Evolutionary conservation across 1,140 invertebrate genomes (phyloP), one percentile per base, ranked within the genome.

Genomic region (Scaptomyza hsui): DNA sequence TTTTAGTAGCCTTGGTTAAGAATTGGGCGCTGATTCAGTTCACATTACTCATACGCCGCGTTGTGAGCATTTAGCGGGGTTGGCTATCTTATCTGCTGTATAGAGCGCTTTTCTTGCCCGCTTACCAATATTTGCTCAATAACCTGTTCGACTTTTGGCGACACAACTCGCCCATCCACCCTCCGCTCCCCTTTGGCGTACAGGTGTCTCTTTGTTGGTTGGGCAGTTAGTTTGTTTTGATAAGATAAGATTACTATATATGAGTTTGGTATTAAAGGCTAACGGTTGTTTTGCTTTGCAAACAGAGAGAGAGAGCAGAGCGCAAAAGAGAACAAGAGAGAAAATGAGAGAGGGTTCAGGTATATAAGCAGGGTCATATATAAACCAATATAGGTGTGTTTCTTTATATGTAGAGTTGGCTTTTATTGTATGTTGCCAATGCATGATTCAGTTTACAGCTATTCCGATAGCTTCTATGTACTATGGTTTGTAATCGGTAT

Each of bases 61-160:
- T 80, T 61, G 39, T 32, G 18, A 0, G 13, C 6, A 24, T 45
- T n/a, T 10, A 24, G 24, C 24, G 1, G 24, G 24, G 18, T 6
- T 12, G 55, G 37, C 56, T 86, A 86, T 86, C 82, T 86, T 82
- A 86, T 86, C 82, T 35, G 44, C 19, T 32, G 37, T 37, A 37
- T 37, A 12, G 29, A 29, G 16, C 39, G 16, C 18, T 37, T 44
- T 76, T 42, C 42, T 70, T 68, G 72, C 51, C 64, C 52, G 75
- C 64, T 79, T 77, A 81, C 74, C 82, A 88, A 81, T 86, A 86
- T 86, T 86, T 86, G 75, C 82, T 88, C 82, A 67, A 86, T 88
- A 81, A 71, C 78, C 61, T 81, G 82, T 77, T 75, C 69, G 70
- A 76, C 70, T 76, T 74, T 74, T 73, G 64, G 70, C 63, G 57